Percentiles rank a stretch among this genome's conserved stretches.
Evolutionary conservation across 2,797 vertebrate genomes (phyloP).

Genomic region (Microchirus variegatus): DNA sequence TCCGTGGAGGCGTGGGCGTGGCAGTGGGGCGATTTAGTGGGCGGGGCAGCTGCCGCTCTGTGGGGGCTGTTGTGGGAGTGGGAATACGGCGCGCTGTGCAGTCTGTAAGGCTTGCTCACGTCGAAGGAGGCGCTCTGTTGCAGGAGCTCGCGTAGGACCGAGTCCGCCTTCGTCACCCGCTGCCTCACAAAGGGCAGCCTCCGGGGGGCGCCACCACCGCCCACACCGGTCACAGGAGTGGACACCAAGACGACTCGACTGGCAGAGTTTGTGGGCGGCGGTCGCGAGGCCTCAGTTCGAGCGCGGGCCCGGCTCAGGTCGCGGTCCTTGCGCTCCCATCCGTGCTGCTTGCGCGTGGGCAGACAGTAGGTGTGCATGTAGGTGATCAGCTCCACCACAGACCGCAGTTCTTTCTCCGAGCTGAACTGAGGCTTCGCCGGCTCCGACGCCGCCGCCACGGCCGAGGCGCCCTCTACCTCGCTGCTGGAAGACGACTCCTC

Average conservation of each 20-base stretch:
- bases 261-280: slow-evolving; percentile 52
- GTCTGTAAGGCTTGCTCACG: slow-evolving; percentile 95
- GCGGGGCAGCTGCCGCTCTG: slow-evolving; percentile 25
- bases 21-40: slow-evolving; percentile 25
- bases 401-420: slow-evolving; percentile 86
- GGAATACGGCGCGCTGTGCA: slow-evolving; percentile 90
- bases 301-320: slow-evolving; percentile 68
- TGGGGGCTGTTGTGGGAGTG: slow-evolving; percentile 49
- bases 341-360: slow-evolving; percentile 88
- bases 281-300: slow-evolving; percentile 47
- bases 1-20: slow-evolving; percentile 23
- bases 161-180: slow-evolving; percentile 82
- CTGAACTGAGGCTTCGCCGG: slow-evolving; percentile 74
- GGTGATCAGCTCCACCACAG: slow-evolving; percentile 92
- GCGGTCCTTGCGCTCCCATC: slow-evolving; percentile 76
- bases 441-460: not conserved
- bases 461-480: slow-evolving; percentile 63
- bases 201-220: slow-evolving; percentile 26
- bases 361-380: slow-evolving; percentile 99
- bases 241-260: slow-evolving; percentile 67
- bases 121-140: slow-evolving; percentile 89
- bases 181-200: slow-evolving; percentile 72
- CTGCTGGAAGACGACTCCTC: slow-evolving; percentile 80
- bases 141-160: slow-evolving; percentile 92
- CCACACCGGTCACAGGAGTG: slow-evolving; percentile 30